Base-by-base conservation (phyloP, 2,113 vertebrate species). In the Saguinus imperator region DNA sequence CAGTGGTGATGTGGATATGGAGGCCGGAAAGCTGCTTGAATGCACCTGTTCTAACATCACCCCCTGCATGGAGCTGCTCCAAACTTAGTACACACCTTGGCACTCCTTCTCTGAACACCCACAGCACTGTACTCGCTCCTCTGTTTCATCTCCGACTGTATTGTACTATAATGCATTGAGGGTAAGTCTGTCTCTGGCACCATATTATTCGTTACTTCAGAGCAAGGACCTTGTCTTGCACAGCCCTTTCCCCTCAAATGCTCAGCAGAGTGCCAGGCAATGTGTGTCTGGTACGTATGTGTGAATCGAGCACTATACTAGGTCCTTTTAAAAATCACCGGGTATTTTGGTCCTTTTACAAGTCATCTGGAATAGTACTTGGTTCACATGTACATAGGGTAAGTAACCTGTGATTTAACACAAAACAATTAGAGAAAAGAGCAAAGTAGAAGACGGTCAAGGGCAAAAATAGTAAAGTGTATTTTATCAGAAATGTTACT, bases 11-110 rank as follows among this genome's bases (percentile, higher is more conserved):
- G 20, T 61, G 45, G 23, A 18, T 29, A 37, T 16, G 57, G 45
- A 84, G 45, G 40, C 9, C 9, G 23, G 70, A 57, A 83, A 27
- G 18, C 1, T 12, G 55, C 48, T 32, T 50, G 45, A 72, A 83
- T 32, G 45, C 23, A 40, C n/a, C 72, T 52, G 16, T 27, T 58
- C 5, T 27, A 52, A 77, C 1, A 10, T 27, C 45, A 16, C 21
- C 61, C 80, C 17, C 40, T 58, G n/a, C 3, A 0, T 6, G 11
- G 5, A 70, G 2, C 1, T 45, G 40, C 17, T 52, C 35, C 43
- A 23, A 35, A 37, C 8, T 86, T 20, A 73, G n/a, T 27, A 4
- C 1, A 12, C 11, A 37, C n/a, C 37, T 40, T 0, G 3, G 18
- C 14, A 25, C 17, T 52, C 35, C 1, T 17, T 72, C 20, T n/a